These are phyloP conservation scores for Poeciliopsis retropinna DNA, from an alignment of 2,113 vertebrate species.

Conservation along the genomic window DNA sequence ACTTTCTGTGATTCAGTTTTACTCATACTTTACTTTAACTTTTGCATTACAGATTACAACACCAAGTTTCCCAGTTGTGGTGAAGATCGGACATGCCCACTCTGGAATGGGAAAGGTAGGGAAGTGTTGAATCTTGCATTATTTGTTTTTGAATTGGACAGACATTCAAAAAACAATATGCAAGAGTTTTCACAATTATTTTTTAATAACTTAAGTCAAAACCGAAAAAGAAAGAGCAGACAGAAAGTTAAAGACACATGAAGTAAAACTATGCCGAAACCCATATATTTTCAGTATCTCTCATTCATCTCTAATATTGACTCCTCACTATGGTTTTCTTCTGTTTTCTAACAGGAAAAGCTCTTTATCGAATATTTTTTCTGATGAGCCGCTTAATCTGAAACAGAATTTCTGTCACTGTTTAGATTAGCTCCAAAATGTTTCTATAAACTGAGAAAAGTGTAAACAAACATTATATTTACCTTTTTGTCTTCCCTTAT, in stretches of 20 bases:
- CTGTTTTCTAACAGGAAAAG: too few relatives aligned
- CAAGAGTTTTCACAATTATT: background rate
- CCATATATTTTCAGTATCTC: background rate
- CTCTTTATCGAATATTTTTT: too few relatives aligned
- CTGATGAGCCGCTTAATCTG: too few relatives aligned
- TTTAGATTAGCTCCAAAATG: too few relatives aligned
- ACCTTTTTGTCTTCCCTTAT: background rate
- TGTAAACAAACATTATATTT: too few relatives aligned
- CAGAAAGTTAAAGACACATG: background rate
- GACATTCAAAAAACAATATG: background rate
- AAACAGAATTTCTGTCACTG: too few relatives aligned
- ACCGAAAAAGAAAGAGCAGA: background rate
- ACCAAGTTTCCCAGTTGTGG: constrained; percentile 95
- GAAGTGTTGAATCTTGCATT: background rate
- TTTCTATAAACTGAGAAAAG: too few relatives aligned
- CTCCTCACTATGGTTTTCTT: too few relatives aligned
- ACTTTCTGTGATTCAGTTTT: constrained; percentile 3
- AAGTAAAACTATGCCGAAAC: too few relatives aligned
- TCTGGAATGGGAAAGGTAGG: constrained; percentile 98
- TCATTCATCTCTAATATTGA: too few relatives aligned
- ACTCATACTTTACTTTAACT: constrained; percentile 1
- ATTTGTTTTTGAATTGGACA: background rate
- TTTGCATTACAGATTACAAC: constrained; percentile 87
- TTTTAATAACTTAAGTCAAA: background rate
- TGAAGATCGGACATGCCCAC: constrained; percentile 99